phyloP scores from a whole-genome alignment of 1,140 invertebrate species.

The Caenorhabditis tropicalis region DNA sequence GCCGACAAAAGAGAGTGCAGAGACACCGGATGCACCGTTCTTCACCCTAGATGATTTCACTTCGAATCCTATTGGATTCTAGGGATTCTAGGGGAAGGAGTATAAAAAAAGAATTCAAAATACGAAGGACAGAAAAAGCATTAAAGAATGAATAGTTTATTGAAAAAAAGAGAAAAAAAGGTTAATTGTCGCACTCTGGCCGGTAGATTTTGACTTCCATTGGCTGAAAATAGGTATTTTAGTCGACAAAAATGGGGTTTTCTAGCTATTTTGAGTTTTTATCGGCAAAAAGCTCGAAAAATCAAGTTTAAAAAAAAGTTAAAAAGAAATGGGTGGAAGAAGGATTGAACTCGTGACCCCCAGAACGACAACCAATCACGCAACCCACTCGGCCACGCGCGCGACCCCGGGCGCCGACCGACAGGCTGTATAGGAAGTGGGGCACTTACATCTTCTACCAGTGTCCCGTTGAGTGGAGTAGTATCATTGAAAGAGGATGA shows the following conservation, averaged over 20 bases:
- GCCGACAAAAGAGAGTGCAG: neutral
- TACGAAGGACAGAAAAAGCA: too few relatives aligned
- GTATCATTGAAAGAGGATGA: neutral
- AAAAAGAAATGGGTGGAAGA: too few relatives aligned
- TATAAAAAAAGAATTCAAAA: too few relatives aligned
- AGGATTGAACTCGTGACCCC: too few relatives aligned
- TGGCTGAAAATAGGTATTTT: neutral
- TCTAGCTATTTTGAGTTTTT: too few relatives aligned
- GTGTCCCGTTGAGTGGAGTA: neutral
- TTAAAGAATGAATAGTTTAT: neutral
- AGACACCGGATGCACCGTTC: neutral
- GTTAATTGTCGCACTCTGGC: neutral
- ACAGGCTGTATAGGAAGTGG: too few relatives aligned
- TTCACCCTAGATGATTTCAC: neutral
- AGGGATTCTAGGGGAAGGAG: neutral
- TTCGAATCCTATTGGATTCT: conserved; percentile 31
- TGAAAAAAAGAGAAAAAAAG: too few relatives aligned
- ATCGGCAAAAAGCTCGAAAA: too few relatives aligned
- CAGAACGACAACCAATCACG: too few relatives aligned
- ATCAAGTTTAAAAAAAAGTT: neutral
- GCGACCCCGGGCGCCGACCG: too few relatives aligned
- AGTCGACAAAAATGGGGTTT: too few relatives aligned
- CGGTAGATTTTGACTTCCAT: conserved; percentile 33
- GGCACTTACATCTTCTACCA: conserved; percentile 1
- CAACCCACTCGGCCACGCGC: too few relatives aligned